These are phyloP conservation scores for Metridium senile DNA, from an alignment of 92 coral and sea anemone species.

Conservation along the genomic window DNA sequence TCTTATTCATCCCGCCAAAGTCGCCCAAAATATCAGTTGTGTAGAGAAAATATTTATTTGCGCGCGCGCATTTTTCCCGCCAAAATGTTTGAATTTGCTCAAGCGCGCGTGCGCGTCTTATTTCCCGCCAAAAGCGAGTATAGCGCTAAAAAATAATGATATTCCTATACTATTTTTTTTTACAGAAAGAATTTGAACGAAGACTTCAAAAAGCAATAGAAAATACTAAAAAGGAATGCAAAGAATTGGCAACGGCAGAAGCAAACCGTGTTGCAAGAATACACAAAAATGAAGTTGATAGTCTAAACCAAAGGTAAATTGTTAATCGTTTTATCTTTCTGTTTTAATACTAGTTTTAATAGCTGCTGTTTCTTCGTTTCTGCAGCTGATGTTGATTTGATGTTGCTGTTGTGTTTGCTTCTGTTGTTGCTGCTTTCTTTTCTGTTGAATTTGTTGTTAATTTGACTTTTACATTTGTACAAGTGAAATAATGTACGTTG, in stretches of 20 bases:
- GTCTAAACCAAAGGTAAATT: constrained; percentile 70
- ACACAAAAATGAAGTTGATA: constrained; percentile 65
- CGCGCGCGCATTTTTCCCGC: too few relatives aligned
- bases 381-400: background rate
- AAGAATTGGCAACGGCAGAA: constrained; percentile 71
- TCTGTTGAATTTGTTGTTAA: too few relatives aligned
- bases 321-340: too few relatives aligned
- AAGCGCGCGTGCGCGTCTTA: background rate
- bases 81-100: background rate
- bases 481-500: background rate
- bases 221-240: constrained; percentile 66
- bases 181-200: constrained; percentile 77
- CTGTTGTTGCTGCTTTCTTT: background rate
- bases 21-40: too few relatives aligned
- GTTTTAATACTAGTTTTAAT: background rate
- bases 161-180: background rate
- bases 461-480: too few relatives aligned
- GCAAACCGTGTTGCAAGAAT: constrained; percentile 63
- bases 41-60: too few relatives aligned
- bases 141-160: too few relatives aligned
- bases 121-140: too few relatives aligned
- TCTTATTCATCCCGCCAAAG: too few relatives aligned
- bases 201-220: constrained; percentile 65
- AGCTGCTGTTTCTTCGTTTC: background rate
- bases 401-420: background rate